These are phyloP conservation scores for Heliconius congener DNA, from an alignment of 1,140 invertebrate species.

Conservation along the genomic window DNA sequence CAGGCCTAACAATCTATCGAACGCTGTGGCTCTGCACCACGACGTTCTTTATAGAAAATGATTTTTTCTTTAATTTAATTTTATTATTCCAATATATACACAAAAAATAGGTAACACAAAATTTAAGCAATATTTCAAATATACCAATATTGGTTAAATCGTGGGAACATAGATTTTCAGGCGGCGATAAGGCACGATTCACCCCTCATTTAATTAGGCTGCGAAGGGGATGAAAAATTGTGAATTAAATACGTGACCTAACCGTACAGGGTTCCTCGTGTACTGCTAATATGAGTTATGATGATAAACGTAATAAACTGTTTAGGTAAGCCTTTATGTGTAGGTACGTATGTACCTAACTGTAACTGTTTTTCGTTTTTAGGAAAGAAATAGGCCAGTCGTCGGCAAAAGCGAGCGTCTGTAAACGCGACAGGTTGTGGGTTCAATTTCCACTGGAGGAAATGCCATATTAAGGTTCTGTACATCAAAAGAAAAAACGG, in stretches of 20 bases:
- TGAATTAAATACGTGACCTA: slow-evolving; percentile 37
- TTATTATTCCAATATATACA: not conserved
- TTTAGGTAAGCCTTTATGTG: not conserved
- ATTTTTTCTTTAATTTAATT: too few relatives aligned
- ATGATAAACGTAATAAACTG: slow-evolving; percentile 1
- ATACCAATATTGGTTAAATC: not conserved
- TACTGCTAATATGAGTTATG: slow-evolving; percentile 5
- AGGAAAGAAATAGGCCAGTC: too few relatives aligned
- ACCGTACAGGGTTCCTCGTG: slow-evolving; percentile 13
- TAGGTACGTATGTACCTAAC: not conserved
- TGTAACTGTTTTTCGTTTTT: not conserved
- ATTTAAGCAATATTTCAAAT: not conserved
- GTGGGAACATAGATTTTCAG: slow-evolving; percentile 33
- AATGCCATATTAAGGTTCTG: not conserved
- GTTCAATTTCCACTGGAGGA: not conserved
- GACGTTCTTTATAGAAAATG: too few relatives aligned
- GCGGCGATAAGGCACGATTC: slow-evolving; percentile 41
- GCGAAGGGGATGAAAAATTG: slow-evolving; percentile 45
- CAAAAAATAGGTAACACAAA: not conserved
- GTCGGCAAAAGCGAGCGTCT: not conserved
- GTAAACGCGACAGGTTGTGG: not conserved
- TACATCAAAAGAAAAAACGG: too few relatives aligned
- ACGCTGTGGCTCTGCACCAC: too few relatives aligned
- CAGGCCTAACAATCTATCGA: too few relatives aligned
- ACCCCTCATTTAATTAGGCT: slow-evolving; percentile 44